These are phyloP conservation scores for Phyllotreta striolata DNA, from an alignment of 2,888 invertebrate species.

Conservation along the genomic window DNA sequence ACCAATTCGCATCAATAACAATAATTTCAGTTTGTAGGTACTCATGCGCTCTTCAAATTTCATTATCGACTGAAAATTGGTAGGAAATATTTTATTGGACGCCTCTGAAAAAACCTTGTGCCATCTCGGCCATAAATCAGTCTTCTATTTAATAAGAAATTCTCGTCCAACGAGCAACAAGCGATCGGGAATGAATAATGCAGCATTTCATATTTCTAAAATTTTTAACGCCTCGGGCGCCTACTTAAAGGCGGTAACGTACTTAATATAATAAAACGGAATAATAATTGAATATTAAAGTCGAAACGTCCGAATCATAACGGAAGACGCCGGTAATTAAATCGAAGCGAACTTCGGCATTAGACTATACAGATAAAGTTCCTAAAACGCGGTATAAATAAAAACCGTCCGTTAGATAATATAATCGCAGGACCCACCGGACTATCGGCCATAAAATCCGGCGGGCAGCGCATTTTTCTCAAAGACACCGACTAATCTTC, in stretches of 20 bases:
- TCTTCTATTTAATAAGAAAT: constrained; percentile 35
- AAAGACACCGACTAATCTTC: no score
- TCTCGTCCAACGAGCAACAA: constrained; percentile 39
- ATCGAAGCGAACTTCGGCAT: constrained; percentile 15
- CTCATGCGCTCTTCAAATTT: no score
- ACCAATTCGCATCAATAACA: no score
- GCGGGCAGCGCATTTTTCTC: no score
- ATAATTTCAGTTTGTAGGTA: no score
- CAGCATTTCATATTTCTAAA: constrained; percentile 48
- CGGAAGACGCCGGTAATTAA: neutral
- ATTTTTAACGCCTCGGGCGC: constrained; percentile 46
- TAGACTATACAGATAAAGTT: constrained; percentile 6
- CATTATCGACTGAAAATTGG: neutral
- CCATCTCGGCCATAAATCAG: constrained; percentile 21
- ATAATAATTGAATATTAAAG: constrained; percentile 48
- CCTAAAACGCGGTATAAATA: constrained; percentile 8
- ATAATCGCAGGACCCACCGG: neutral
- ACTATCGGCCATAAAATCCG: no score
- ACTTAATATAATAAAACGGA: constrained; percentile 52
- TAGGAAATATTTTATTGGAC: constrained; percentile 2
- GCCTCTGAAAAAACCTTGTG: constrained; percentile 15
- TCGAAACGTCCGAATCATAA: neutral
- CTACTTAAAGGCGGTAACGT: constrained; percentile 47
- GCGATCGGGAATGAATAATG: constrained; percentile 46
- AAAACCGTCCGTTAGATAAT: constrained; percentile 12